Percentiles rank a stretch among this genome's conserved stretches.
These are phyloP conservation scores for Henricia sp. DNA, from an alignment of 53 echinoderm and acorn worm genomes.

Conservation along the genomic window DNA sequence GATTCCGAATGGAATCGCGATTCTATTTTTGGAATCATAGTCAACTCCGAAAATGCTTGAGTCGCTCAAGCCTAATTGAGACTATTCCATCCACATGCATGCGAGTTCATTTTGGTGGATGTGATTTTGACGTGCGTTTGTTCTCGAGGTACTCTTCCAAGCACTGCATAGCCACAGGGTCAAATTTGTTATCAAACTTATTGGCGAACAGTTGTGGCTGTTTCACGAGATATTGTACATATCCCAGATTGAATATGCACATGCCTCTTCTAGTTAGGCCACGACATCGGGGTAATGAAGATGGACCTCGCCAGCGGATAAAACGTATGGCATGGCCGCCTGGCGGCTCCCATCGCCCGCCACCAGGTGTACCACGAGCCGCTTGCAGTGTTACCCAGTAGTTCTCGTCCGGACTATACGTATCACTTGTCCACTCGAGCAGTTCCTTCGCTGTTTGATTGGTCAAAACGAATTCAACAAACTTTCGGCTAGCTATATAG, in stretches of 20 bases:
- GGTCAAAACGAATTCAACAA: conserved; percentile 49
- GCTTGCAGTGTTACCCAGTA: conserved; percentile 70
- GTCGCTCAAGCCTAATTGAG: too few relatives aligned
- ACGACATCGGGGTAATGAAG: conserved; percentile 23
- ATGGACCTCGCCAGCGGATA: conserved; percentile 50
- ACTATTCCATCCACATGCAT: too few relatives aligned
- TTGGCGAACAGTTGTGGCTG: conserved; percentile 61
- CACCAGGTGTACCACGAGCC: conserved; percentile 54
- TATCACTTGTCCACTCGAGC: conserved; percentile 65
- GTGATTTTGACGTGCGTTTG: too few relatives aligned
- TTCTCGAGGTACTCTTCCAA: conserved; percentile 14
- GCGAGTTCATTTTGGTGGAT: too few relatives aligned
- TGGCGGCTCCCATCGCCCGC: conserved; percentile 45
- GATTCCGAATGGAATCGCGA: too few relatives aligned
- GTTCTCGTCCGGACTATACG: conserved; percentile 66
- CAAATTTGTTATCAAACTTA: conserved; percentile 55
- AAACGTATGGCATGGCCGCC: conserved; percentile 26
- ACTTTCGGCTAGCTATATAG: conserved; percentile 46
- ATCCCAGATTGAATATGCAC: conserved; percentile 68
- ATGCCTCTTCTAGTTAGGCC: conserved; percentile 44
- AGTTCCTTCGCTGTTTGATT: conserved; percentile 61
- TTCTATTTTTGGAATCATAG: too few relatives aligned
- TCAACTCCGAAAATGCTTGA: too few relatives aligned
- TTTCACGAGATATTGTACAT: conserved; percentile 35
- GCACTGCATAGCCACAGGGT: conserved; percentile 4